Percentiles rank a stretch among this genome's conserved stretches.
These are phyloP conservation scores for Nettapus auritus DNA, from an alignment of 2,113 vertebrate genomes.

Conservation along the genomic window DNA sequence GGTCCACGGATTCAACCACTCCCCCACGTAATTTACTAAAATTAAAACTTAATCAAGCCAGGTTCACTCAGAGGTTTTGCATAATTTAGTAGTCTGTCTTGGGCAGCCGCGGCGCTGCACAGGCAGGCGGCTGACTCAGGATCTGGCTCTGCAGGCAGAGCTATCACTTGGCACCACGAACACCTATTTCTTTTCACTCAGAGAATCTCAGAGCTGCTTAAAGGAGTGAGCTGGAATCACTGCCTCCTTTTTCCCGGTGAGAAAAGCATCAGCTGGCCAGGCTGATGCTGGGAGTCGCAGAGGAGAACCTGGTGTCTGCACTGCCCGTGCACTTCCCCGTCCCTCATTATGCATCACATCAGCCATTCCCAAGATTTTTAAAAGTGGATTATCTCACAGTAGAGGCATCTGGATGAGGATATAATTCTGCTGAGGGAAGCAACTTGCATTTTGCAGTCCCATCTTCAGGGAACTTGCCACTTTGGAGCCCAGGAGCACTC, in stretches of 20 bases:
- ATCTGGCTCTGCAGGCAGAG: not conserved
- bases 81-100: conserved; percentile 83
- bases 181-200: not conserved
- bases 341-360: not conserved
- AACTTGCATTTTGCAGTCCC: not conserved
- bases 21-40: conserved; percentile 87
- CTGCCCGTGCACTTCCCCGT: not conserved
- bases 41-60: conserved; percentile 93
- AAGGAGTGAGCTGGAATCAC: not conserved
- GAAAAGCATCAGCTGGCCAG: not conserved
- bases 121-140: conserved; percentile 32
- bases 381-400: not conserved
- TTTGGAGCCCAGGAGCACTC: not conserved
- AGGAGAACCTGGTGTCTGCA: not conserved
- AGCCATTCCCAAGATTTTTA: not conserved
- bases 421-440: not conserved
- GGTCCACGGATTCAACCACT: conserved; percentile 78
- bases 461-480: not conserved
- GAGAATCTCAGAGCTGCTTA: not conserved
- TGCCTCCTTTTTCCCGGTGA: not conserved
- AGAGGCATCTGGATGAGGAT: not conserved
- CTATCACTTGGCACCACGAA: not conserved
- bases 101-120: conserved; percentile 9
- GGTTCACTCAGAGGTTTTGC: conserved; percentile 82
- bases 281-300: not conserved